Base-by-base conservation (phyloP, 2,888 invertebrate species). In the Amblyjoppa proteus region DNA sequence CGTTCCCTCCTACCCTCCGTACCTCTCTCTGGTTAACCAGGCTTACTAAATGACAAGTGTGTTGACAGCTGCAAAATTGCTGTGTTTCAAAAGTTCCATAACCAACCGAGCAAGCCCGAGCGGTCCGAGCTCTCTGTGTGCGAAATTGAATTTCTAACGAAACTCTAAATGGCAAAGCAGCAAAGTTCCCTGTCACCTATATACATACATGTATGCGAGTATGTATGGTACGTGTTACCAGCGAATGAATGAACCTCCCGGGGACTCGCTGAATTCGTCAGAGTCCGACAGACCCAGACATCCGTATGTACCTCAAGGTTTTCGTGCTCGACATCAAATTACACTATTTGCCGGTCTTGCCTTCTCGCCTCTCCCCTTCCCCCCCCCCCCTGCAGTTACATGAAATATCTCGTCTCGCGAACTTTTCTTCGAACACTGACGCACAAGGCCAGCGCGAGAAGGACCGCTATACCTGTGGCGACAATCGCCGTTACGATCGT, bases 121-220 rank as follows among this genome's bases (percentile, higher is more conserved):
- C 31, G 61, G 31, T 6, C 13, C 9, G 34, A 64, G 61, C 13
- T 13, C 31, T 34, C 5, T 34, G 61, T 64, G 16, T 31, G 34
- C 31, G 66, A 45, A 80, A 66, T 73, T 3, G 64, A 80, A 64
- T 73, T 73, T 73, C 34, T 25, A 51, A 51, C 51, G 58, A 56
- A 56, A 73, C 28, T 31, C 56, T 58, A 73, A 73, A 73, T 58
- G 58, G 58, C 31, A 31, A 56, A 68, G 31, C n/a, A 38, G 13
- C 53, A 25, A 76, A 76, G 76, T 76, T 69, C 45, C 69, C 45
- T 58, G 78, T 61, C 68, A 45, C 20, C 28, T 9, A 13, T 38
- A 16, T 16, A 3, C 13, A 45, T 45, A 45, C 45, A 4, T 4
- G 16, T 28, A 41, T 11, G 56, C 58, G 11, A 3, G 13, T 16